phyloP scores from a whole-genome alignment of 2,888 invertebrate genomes.

The Caenorhabditis sp. region DNA sequence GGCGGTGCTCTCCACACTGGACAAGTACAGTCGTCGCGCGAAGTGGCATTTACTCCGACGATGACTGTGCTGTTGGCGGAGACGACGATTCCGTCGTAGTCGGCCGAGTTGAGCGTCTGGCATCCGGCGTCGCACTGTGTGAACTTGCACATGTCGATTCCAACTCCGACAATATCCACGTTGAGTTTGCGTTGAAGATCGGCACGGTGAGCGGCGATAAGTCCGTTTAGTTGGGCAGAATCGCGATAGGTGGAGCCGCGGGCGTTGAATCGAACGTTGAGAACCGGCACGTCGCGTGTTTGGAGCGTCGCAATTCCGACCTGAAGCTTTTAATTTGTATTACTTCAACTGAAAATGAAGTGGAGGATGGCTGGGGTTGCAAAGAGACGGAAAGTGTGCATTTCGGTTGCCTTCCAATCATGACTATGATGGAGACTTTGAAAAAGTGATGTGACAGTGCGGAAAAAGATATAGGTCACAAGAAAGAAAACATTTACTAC shows the following conservation, averaged over 20 bases:
- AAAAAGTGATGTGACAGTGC: neutral
- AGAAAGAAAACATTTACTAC: no score
- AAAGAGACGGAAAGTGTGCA: slow-evolving; percentile 3
- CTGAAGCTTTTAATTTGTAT: slow-evolving; percentile 83
- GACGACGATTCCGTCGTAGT: slow-evolving; percentile 89
- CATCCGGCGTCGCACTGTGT: slow-evolving; percentile 78
- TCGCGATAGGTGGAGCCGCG: slow-evolving; percentile 83
- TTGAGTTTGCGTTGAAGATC: slow-evolving; percentile 82
- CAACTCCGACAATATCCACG: slow-evolving; percentile 83
- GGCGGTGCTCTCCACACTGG: slow-evolving; percentile 92
- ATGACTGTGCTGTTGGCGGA: slow-evolving; percentile 97
- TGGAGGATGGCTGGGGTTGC: neutral
- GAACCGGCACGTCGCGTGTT: slow-evolving; percentile 65
- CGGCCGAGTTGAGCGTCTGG: slow-evolving; percentile 73
- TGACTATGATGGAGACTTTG: neutral
- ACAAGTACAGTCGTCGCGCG: slow-evolving; percentile 75
- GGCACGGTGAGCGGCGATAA: slow-evolving; percentile 88
- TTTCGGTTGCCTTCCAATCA: neutral
- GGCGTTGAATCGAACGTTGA: slow-evolving; percentile 77
- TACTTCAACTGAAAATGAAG: neutral
- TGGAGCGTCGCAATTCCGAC: slow-evolving; percentile 71
- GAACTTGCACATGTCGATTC: slow-evolving; percentile 84
- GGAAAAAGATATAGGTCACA: neutral
- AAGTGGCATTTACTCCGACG: slow-evolving; percentile 91
- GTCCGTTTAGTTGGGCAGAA: slow-evolving; percentile 93